phyloP scores from a whole-genome alignment of 2,888 invertebrate genomes.

The Hyposoter didymator region DNA sequence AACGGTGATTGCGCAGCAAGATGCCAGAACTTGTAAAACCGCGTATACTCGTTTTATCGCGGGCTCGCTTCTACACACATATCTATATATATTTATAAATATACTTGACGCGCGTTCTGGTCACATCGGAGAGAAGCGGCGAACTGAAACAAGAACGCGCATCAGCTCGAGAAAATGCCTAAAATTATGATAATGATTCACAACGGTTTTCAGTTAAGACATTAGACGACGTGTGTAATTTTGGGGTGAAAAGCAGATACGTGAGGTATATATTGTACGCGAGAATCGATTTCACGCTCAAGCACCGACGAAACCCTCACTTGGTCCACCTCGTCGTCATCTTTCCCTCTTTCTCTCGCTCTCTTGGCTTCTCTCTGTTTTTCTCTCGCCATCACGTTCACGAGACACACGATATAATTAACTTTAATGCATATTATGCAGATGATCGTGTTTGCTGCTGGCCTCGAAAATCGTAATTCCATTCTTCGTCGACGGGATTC shows the following conservation, averaged over 20 bases:
- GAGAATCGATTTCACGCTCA: constrained; percentile 69
- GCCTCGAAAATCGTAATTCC: constrained; percentile 60
- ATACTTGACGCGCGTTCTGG: constrained; percentile 18
- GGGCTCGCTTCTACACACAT: constrained; percentile 5
- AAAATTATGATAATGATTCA: constrained; percentile 84
- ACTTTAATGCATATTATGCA: constrained; percentile 82
- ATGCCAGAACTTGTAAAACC: constrained; percentile 60
- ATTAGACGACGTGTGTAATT: constrained; percentile 83
- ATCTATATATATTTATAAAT: constrained; percentile 43
- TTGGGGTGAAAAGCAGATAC: constrained; percentile 78
- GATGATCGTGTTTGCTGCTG: constrained; percentile 64
- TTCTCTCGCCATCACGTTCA: constrained; percentile 18
- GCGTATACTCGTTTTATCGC: constrained; percentile 66
- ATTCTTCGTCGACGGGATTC: constrained; percentile 49
- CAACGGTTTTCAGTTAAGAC: constrained; percentile 83
- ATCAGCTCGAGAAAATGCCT: constrained; percentile 77
- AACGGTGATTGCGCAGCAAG: constrained; percentile 80
- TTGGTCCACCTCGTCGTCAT: constrained; percentile 66
- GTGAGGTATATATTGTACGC: constrained; percentile 76
- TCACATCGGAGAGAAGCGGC: constrained; percentile 43
- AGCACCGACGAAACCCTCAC: constrained; percentile 43
- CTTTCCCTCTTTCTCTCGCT: constrained; percentile 27
- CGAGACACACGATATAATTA: constrained; percentile 77
- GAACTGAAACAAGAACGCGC: constrained; percentile 73
- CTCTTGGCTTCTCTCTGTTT: constrained; percentile 30